These are phyloP conservation scores for Microctonus brassicae DNA, from an alignment of 2,888 invertebrate species.

Conservation along the genomic window DNA sequence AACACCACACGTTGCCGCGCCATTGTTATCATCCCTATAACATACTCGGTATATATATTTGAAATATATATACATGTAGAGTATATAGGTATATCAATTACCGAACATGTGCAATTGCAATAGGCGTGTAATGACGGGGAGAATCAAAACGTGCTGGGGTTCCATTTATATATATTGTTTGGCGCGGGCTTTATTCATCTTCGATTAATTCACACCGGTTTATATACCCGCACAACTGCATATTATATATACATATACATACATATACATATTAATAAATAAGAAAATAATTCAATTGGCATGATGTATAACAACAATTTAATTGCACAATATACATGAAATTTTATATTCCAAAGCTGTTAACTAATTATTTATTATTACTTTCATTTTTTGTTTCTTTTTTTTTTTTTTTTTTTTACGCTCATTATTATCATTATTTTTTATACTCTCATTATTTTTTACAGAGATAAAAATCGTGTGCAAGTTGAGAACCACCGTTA, in stretches of 20 bases:
- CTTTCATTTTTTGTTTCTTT: background rate
- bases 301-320: too few species aligned
- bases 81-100: slow-evolving; percentile 57
- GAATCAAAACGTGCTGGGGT: slow-evolving; percentile 41
- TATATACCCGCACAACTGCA: background rate
- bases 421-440: background rate
- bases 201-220: background rate
- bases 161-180: slow-evolving; percentile 43
- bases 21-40: slow-evolving; percentile 21
- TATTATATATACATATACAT: too few species aligned
- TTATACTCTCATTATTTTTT: background rate
- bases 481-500: slow-evolving; percentile 28
- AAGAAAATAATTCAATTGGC: background rate
- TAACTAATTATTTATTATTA: background rate
- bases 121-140: slow-evolving; percentile 50
- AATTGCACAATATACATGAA: background rate
- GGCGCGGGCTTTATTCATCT: slow-evolving; percentile 30
- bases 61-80: slow-evolving; percentile 2
- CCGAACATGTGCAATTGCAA: slow-evolving; percentile 58
- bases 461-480: background rate
- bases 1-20: slow-evolving; percentile 23
- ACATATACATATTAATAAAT: background rate
- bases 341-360: slow-evolving; percentile 4
- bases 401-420: background rate
- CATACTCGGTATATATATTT: too few species aligned